phyloP scores from a whole-genome alignment of 2,797 vertebrate genomes.

The Perodicticus potto region DNA sequence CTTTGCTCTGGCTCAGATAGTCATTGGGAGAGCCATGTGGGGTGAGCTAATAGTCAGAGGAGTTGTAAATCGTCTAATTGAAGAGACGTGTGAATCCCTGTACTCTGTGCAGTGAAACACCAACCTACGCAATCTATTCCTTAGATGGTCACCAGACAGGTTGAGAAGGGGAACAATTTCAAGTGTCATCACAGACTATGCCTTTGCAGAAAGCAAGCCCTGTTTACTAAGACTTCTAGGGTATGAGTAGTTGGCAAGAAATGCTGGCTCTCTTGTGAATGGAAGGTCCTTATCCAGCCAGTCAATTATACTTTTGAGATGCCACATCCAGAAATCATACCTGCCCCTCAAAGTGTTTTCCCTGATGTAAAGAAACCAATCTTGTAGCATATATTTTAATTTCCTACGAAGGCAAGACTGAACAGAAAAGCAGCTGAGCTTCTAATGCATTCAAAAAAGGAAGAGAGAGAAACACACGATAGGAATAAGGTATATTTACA shows the following conservation, averaged over 20 bases:
- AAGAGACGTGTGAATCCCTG: neutral
- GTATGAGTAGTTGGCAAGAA: slow-evolving; percentile 35
- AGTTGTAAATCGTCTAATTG: neutral
- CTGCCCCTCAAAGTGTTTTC: neutral
- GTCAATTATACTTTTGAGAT: neutral
- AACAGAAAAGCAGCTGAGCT: neutral
- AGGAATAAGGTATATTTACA: neutral
- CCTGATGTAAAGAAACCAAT: neutral
- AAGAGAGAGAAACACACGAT: neutral
- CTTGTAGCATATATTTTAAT: slow-evolving; percentile 16
- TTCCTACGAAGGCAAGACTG: neutral
- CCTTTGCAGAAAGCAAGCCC: neutral
- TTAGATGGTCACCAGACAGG: neutral
- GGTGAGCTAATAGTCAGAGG: neutral
- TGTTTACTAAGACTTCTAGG: neutral
- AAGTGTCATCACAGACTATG: neutral
- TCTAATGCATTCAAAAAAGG: neutral
- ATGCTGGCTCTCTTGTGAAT: neutral
- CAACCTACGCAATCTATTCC: neutral
- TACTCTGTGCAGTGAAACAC: neutral
- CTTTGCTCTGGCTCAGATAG: neutral
- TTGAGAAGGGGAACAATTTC: neutral
- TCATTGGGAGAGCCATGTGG: neutral
- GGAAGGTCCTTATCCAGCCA: neutral
- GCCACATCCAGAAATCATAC: slow-evolving; percentile 7